These are phyloP conservation scores for Sinopyrophorus schimmeli DNA, from an alignment of 2,888 invertebrate genomes.

Conservation along the genomic window DNA sequence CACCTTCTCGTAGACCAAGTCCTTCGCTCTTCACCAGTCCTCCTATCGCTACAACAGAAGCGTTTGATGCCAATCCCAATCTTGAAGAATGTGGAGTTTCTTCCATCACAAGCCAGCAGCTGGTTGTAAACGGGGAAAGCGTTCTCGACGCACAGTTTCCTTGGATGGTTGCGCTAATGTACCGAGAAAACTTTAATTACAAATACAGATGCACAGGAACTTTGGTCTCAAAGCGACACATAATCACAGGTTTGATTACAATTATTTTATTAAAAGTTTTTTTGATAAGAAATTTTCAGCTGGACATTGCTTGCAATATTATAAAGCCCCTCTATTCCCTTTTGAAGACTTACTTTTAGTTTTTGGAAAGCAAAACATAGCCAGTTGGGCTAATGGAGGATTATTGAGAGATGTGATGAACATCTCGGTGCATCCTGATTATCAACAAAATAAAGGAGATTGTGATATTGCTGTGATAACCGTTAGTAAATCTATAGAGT, in stretches of 20 bases:
- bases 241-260: constrained; percentile 17
- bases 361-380: constrained; percentile 44
- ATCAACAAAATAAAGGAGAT: constrained; percentile 60
- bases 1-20: too few species aligned
- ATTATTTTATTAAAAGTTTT: background rate
- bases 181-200: background rate
- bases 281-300: constrained; percentile 37
- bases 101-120: background rate
- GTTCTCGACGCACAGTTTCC: constrained; percentile 21
- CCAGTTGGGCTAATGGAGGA: constrained; percentile 41
- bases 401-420: constrained; percentile 52
- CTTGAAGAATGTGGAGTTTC: constrained; percentile 15
- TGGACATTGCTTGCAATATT: constrained; percentile 48
- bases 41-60: too few species aligned
- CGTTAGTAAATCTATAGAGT: constrained; percentile 57
- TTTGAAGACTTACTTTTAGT: constrained; percentile 45
- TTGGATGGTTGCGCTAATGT: constrained; percentile 26
- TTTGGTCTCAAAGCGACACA: constrained; percentile 17
- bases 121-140: constrained; percentile 11
- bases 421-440: constrained; percentile 61
- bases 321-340: constrained; percentile 38
- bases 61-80: too few species aligned
- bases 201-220: constrained; percentile 24
- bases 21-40: too few species aligned
- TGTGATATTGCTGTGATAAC: constrained; percentile 62